Base-by-base conservation (phyloP, 2,113 vertebrate species). In the Mustela nigripes region DNA sequence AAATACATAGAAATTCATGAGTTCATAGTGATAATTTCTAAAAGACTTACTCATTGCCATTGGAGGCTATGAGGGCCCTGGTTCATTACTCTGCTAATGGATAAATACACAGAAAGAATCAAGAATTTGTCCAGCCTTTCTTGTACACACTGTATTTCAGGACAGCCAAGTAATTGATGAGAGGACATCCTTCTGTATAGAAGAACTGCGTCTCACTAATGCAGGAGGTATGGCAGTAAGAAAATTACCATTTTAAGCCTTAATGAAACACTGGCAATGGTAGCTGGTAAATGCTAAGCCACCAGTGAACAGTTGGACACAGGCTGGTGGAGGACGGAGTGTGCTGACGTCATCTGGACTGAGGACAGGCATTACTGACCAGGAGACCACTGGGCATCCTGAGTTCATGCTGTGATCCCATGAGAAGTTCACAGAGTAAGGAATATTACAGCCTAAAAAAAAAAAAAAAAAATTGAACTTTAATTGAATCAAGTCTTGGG, bases 281-380 rank as follows among this genome's bases (percentile, higher is more conserved):
- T 42, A 58, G 39, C 84, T 62, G 28, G 58, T 19, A 45, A 83
- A 28, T 12, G 56, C 79, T 26, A 67, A 89, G n/a, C 33, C 19
- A 45, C 0, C 24, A 14, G 31, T n/a, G 33, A 42, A 63, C 83
- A 4, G n/a, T 4, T 58, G 5, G 50, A 60, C 58, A 36, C 39
- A 42, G 18, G 36, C n/a, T 53, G 4, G 0, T 7, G n/a, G 87
- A 63, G 48, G 24, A 11, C 0, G 0, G 39, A 50, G 28, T 28
- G 4, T 31, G 31, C 31, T 60, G 48, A 11, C 2, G 1, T 42
- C 39, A 48, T 16, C 58, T 28, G 18, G 58, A 50, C 4, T 48
- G 56, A 48, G 42, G 15, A 60, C 5, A 21, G 36, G 28, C 45
- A 7, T 69, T 19, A 42, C 53, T 48, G 28, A 48, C 60, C 31